Conservation (phyloP, 2,888 invertebrate species). For the Hydrotaea diabolus region DNA sequence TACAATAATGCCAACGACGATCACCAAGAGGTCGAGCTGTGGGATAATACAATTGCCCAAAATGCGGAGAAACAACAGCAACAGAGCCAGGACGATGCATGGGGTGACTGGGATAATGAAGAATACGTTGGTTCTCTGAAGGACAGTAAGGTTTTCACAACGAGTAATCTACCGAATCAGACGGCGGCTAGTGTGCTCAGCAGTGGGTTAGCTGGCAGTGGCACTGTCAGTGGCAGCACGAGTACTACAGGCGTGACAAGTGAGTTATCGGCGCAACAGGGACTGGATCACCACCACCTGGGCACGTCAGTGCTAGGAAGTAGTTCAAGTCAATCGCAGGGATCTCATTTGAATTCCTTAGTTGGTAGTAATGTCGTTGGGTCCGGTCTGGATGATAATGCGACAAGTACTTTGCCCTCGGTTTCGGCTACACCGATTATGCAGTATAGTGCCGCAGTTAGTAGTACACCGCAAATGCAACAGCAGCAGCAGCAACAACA, state of each 20-base stretch:
- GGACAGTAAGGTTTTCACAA: constrained; percentile 95
- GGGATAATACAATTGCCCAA: constrained; percentile 82
- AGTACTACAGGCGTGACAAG: constrained; percentile 21
- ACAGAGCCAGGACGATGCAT: constrained; percentile 80
- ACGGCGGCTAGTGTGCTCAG: constrained; percentile 76
- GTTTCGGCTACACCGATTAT: constrained; percentile 73
- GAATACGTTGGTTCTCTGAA: constrained; percentile 97
- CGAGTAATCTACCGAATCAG: constrained; percentile 82
- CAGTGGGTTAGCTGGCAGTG: constrained; percentile 68
- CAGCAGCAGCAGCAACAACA: constrained; percentile 55
- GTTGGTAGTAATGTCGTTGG: constrained; percentile 75
- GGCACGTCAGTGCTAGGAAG: constrained; percentile 70
- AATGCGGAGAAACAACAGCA: constrained; percentile 79
- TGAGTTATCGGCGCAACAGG: constrained; percentile 79
- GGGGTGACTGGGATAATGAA: constrained; percentile 93
- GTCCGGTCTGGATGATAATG: constrained; percentile 67
- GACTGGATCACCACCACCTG: constrained; percentile 81
- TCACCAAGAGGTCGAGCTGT: constrained; percentile 82
- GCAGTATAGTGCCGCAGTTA: constrained; percentile 77
- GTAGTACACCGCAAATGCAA: constrained; percentile 69
- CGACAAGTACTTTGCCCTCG: constrained; percentile 67
- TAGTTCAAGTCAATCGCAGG: constrained; percentile 68
- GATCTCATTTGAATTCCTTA: constrained; percentile 76
- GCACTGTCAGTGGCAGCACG: constrained; percentile 47
- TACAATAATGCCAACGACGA: constrained; percentile 78